Evolutionary conservation across 2,797 vertebrate genomes (phyloP).

Genomic region (Heteromormyrus szaboi): DNA sequence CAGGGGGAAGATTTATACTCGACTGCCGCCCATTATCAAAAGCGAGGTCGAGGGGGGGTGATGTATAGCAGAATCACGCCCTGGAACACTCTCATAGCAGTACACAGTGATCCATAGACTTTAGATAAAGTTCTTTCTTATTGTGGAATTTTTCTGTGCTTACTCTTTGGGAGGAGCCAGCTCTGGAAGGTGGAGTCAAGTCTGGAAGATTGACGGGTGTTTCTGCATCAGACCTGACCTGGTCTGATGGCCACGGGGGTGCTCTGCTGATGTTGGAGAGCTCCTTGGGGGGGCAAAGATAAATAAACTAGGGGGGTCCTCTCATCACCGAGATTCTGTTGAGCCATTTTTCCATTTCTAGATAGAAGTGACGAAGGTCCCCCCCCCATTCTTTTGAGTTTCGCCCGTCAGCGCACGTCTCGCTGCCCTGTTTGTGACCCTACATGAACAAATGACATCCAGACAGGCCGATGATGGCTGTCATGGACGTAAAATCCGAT

Average conservation of each 20-base stretch:
- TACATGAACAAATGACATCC: not conserved
- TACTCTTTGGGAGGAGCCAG: not conserved
- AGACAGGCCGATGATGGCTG: not conserved
- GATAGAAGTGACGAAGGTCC: not conserved
- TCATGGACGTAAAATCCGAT: not conserved
- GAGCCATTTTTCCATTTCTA: not conserved
- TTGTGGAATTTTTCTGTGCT: not conserved
- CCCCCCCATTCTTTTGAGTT: not conserved
- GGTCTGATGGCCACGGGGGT: not conserved
- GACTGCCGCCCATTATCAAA: not conserved
- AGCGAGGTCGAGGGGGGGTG: not conserved
- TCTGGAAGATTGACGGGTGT: not conserved
- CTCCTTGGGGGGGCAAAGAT: not conserved
- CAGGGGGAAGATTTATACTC: not conserved
- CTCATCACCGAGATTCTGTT: not conserved
- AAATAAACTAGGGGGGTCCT: not conserved
- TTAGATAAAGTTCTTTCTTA: not conserved
- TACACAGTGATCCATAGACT: not conserved
- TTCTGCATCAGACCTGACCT: not conserved
- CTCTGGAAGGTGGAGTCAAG: not conserved
- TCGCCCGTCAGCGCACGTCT: not conserved
- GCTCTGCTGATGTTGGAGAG: not conserved
- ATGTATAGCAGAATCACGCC: conserved; percentile 7
- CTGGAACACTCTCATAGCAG: not conserved
- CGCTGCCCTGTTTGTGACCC: not conserved